Evolutionary conservation across 1,140 invertebrate species (phyloP).

Genomic region (Tenebrio molitor): DNA sequence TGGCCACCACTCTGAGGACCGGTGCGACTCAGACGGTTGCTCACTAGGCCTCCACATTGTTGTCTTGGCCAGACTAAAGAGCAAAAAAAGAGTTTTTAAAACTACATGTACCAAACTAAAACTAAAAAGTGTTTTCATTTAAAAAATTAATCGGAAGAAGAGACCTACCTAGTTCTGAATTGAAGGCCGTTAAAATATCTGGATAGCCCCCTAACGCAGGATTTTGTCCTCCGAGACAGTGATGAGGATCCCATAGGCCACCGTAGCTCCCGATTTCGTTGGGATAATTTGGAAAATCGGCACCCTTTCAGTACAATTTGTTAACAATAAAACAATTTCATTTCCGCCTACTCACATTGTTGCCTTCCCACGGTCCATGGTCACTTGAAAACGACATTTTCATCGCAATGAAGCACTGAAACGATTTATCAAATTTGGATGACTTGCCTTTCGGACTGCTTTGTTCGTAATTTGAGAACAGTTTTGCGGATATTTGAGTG

Average conservation of each 20-base stretch:
- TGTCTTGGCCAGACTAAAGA: conserved; percentile 65
- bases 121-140: too few relatives aligned
- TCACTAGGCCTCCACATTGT: conserved; percentile 67
- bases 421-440: neutral
- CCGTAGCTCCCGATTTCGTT: conserved; percentile 64
- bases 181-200: conserved; percentile 71
- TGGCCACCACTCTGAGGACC: conserved; percentile 61
- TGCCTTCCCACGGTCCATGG: conserved; percentile 61
- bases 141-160: conserved; percentile 39
- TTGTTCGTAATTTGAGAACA: neutral
- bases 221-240: conserved; percentile 62
- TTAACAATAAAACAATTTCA: too few relatives aligned
- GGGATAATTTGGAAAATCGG: conserved; percentile 63
- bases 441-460: neutral
- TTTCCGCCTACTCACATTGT: conserved; percentile 60
- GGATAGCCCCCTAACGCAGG: conserved; percentile 65
- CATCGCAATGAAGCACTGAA: conserved; percentile 53
- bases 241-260: conserved; percentile 64
- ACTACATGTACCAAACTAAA: too few relatives aligned
- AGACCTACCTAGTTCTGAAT: conserved; percentile 69
- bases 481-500: neutral
- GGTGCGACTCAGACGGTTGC: conserved; percentile 58
- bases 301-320: conserved; percentile 52
- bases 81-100: too few relatives aligned
- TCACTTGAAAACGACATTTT: conserved; percentile 65